Evolutionary conservation across 1,140 invertebrate species (phyloP), one percentile per base, ranked within the genome.

Genomic region (Aphaenogaster floridana): DNA sequence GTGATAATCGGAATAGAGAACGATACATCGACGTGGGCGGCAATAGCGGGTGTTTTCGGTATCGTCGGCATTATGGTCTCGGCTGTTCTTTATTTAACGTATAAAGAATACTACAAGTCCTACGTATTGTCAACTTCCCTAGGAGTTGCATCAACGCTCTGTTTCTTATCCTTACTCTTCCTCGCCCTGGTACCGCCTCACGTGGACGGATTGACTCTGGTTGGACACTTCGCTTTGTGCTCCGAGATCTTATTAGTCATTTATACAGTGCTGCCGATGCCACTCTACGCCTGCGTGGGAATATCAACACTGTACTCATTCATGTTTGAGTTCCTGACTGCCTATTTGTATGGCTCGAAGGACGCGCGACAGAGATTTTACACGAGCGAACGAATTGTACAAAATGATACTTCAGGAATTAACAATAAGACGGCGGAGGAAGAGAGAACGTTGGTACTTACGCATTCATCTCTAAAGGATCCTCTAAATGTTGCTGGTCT

Each of bases 251-350:
- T 99, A 39, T 96, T 99, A 59, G 96, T 99, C 74, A 97, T 99
- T 93, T 99, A 99, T 93, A 99, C 98, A 66, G 97, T 99, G 69
- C 97, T 99, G 87, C 99, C 99, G 21, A 96, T 99, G 95, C 98
- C 98, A 21, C 95, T 99, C 1, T 99, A 98, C 96, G 95, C 97
- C 66, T 98, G 97, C 92, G 96, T 98, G 28, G 95, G 97, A 66
- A 97, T 99, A 86, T 97, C 98, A 64, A 95, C 97, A 66, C 84
- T 97, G 34, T 99, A 99, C 95, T 99, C 98, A 2, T 95, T 98
- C 36, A 93, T 97, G 7, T 99, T 99, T 95, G 98, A 99, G 96
- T 94, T 96, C 48, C 92, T 97, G 17, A 96, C 95, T 72, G 93
- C 89, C 50, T 93, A 94, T 63, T 42, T 94, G 0, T 94, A 94